Evolutionary conservation across 2,797 vertebrate species (phyloP).

Genomic region (Schizopygopsis malacanthus): DNA sequence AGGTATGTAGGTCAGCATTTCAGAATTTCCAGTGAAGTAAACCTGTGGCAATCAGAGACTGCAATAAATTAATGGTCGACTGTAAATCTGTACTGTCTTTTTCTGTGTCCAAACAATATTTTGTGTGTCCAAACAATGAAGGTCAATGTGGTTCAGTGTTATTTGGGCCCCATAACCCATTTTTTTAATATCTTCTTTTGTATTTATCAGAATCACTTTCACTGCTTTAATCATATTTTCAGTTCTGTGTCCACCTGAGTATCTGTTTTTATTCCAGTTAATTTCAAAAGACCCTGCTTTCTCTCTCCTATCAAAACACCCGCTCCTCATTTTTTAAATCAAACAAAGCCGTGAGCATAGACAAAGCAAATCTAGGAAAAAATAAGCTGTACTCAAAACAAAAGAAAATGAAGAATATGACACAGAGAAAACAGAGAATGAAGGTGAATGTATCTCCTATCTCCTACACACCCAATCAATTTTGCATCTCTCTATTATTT

Average conservation of each 20-base stretch:
- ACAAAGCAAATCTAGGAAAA: slow-evolving; percentile 75
- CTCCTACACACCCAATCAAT: not conserved
- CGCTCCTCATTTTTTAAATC: slow-evolving; percentile 69
- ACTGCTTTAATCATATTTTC: not conserved
- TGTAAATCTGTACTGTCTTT: not conserved
- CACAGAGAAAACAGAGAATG: not conserved
- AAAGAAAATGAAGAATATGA: slow-evolving; percentile 50
- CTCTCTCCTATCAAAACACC: slow-evolving; percentile 67
- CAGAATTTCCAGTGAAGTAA: not conserved
- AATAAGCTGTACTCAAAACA: slow-evolving; percentile 56
- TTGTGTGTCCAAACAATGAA: not conserved
- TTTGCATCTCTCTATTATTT: slow-evolving; percentile 50
- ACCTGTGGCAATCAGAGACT: not conserved
- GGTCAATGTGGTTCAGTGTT: not conserved
- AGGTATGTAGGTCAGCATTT: slow-evolving; percentile 48
- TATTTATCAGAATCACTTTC: not conserved
- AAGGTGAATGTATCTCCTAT: slow-evolving; percentile 52
- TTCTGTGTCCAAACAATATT: not conserved
- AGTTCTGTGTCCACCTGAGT: slow-evolving; percentile 24
- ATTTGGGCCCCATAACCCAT: not conserved
- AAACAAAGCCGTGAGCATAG: slow-evolving; percentile 65
- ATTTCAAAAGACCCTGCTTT: slow-evolving; percentile 71
- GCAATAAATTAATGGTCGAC: not conserved
- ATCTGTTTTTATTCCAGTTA: slow-evolving; percentile 73
- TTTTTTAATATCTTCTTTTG: not conserved